Evolutionary conservation across 2,797 vertebrate species (phyloP).

Genomic region (Rallus crepitans): DNA sequence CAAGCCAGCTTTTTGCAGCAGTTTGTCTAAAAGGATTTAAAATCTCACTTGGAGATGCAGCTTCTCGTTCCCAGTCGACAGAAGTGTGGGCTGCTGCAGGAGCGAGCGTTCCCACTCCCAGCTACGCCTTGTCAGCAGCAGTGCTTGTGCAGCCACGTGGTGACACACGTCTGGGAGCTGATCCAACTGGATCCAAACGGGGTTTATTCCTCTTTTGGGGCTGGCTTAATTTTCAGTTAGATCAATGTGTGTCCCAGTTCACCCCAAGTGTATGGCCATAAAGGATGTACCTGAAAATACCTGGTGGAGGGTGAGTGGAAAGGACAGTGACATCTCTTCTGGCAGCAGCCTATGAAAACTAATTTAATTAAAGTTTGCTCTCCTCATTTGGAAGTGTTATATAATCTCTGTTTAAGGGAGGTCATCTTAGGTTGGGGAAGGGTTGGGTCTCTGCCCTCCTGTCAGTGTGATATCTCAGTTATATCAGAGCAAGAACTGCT

Average conservation of each 20-base stretch:
- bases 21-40: not conserved
- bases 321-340: not conserved
- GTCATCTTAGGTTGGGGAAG: not conserved
- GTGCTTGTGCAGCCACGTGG: not conserved
- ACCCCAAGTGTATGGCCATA: rapidly evolving
- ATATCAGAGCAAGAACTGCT: not conserved
- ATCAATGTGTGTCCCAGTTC: not conserved
- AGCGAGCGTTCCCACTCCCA: not conserved
- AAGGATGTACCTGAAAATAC: not conserved
- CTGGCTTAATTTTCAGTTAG: not conserved
- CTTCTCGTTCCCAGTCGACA: not conserved
- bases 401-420: not conserved
- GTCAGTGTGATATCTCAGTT: not conserved
- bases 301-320: not conserved
- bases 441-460: not conserved
- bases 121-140: not conserved
- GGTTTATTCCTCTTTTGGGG: not conserved
- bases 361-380: not conserved
- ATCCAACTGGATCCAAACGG: not conserved
- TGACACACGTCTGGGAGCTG: not conserved
- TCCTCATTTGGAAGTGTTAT: not conserved
- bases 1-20: not conserved
- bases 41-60: not conserved
- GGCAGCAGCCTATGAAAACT: not conserved
- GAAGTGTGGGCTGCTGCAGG: not conserved